A percentile compares a stretch with the other conserved stretches of the same genome.
phyloP scores from a whole-genome alignment of 2,113 vertebrate genomes.

The Bettongia penicillata region DNA sequence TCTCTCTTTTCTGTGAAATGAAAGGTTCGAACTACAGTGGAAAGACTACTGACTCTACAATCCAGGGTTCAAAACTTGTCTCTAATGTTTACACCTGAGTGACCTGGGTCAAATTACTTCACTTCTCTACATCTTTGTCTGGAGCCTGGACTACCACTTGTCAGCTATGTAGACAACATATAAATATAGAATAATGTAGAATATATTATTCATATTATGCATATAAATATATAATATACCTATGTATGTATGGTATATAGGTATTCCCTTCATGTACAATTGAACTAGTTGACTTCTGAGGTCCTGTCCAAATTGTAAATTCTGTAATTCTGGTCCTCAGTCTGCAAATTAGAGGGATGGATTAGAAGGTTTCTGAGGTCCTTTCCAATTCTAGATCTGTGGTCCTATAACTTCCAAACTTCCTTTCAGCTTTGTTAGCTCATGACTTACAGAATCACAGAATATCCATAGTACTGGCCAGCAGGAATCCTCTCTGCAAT shows the following conservation, averaged over 20 bases:
- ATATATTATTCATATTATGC: no score
- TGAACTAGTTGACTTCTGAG: neutral
- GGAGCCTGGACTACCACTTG: neutral
- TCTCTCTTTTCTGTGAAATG: neutral
- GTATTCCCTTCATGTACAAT: neutral
- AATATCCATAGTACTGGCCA: neutral
- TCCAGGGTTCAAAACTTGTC: neutral
- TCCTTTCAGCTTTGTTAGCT: neutral
- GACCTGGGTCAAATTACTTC: neutral
- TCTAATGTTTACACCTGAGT: neutral
- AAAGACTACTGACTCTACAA: neutral
- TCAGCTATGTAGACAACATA: neutral
- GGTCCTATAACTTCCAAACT: neutral
- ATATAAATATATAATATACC: no score
- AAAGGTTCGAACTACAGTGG: neutral
- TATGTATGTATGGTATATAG: neutral
- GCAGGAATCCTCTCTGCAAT: neutral
- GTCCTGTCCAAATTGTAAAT: neutral
- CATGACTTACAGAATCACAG: neutral
- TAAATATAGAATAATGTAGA: no score
- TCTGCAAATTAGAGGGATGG: neutral
- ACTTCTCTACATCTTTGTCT: neutral
- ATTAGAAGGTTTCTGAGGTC: neutral
- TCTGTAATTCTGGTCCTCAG: neutral
- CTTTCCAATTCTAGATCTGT: neutral